Base-by-base conservation (phyloP, 2,113 vertebrate genomes). In the Chaetura pelagica region DNA sequence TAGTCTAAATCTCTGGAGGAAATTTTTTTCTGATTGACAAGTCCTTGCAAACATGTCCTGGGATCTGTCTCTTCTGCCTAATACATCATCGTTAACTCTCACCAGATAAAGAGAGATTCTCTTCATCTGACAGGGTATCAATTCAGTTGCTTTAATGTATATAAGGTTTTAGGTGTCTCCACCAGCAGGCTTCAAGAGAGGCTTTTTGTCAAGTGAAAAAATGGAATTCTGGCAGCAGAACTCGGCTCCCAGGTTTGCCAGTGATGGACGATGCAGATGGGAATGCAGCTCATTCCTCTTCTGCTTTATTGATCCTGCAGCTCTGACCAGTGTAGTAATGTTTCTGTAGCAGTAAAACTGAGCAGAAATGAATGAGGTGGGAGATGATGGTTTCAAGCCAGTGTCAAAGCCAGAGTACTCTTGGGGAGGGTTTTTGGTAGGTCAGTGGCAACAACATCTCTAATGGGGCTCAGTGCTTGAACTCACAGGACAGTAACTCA, bases 51-150 rank as follows among this genome's bases (percentile, higher is more conserved):
- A 76, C 59, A 72, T 64, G 83, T 89, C 90, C 90, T 78, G 80
- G 85, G 94, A 93, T 80, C 59, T 91, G 78, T 57, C 68, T 93
- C 66, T 84, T 94, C 90, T 95, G 68, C 83, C 86, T 90, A 95
- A 94, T 96, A 94, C 93, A 94, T 96, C 92, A 96, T 96, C 92
- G 75, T 97, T 97, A 97, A 64, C 80, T 77, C 76, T 93, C 40
- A 42, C 79, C 73, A 95, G 80, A 93, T 94, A 87, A 90, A 96
- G 93, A 93, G 90, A 93, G 68, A 66, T 90, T 84, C 77, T 84
- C 84, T 63, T 69, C 62, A 23, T 68, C 90, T 95, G 96, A 82
- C 90, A 92, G 88, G 52, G 58, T 89, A 96, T 96, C 96, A 96
- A 89, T 96, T 94, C 75, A 46, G 73, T 90, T 78, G 58, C 86